These are phyloP conservation scores for Andinoacara biseriatus DNA, from an alignment of 2,113 vertebrate species.

Conservation along the genomic window DNA sequence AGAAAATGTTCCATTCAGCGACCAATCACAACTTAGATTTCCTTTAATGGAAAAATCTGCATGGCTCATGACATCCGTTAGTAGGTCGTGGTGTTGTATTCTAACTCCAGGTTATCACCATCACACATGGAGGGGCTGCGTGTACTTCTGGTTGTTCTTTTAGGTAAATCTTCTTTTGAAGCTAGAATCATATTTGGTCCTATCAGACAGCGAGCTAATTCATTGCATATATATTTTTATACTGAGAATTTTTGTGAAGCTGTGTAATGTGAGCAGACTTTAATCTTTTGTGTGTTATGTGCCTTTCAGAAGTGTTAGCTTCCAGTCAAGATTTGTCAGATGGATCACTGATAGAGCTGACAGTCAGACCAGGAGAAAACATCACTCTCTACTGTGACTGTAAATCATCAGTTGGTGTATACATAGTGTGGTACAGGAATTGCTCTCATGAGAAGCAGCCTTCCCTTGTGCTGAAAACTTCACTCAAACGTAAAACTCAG, in stretches of 20 bases:
- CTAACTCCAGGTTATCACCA: neutral
- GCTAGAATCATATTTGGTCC: neutral
- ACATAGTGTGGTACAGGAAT: neutral
- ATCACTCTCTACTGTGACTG: neutral
- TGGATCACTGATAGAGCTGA: neutral
- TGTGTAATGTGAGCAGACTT: neutral
- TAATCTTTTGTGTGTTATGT: neutral
- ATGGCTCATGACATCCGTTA: neutral
- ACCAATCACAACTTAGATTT: constrained; percentile 16
- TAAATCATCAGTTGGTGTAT: neutral
- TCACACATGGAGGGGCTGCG: neutral
- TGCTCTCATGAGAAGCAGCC: neutral
- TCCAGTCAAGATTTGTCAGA: neutral
- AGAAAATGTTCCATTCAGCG: neutral
- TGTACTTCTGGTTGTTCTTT: neutral
- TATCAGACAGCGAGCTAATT: too few species aligned
- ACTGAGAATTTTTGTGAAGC: neutral
- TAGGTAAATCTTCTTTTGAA: neutral
- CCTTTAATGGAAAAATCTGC: neutral
- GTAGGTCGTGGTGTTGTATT: neutral
- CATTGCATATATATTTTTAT: too few species aligned
- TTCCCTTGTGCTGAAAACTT: neutral
- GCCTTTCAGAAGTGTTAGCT: neutral
- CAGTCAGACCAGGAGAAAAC: neutral
- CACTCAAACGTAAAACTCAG: neutral